Evolutionary conservation across 2,113 vertebrate species (phyloP), one percentile per base, ranked within the genome.

Genomic region (Ammospiza caudacuta): DNA sequence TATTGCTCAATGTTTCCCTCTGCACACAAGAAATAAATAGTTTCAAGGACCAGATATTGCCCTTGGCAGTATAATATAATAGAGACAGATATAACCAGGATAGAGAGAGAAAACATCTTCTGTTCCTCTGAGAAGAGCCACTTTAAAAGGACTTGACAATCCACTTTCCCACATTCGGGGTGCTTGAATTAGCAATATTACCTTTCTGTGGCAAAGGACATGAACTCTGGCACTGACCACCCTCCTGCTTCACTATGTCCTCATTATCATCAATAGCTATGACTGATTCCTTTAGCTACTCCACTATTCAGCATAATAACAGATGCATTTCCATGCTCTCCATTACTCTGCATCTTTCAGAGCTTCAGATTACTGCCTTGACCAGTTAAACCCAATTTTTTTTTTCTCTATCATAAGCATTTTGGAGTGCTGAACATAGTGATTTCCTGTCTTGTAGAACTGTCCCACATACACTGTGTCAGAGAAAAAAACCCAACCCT

Each of bases 11-110:
- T 73, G 43, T 86, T 94, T 90, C 52, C 66, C 29, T 88, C 73
- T 92, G 75, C 62, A 87, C 55, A 68, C 29, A 90, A 85, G 59
- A 83, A 94, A 93, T 59, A 88, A 78, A 93, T 61, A 94, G 59
- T 86, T 95, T 57, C 72, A 86, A 93, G 82, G 79, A 84, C 87
- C 83, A 83, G 69, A 94, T 74, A 94, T 47, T 78, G 83, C 93
- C 80, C 57, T 67, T 74, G 86, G 94, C 92, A 75, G 69, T 89
- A 44, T 78, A 90, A 89, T 89, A 59, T 69, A 96, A 97, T 88
- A 93, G 93, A 94, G 76, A 41, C 64, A 80, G 77, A 78, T 62
- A 83, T 31, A 88, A 90, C 61, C 44, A 75, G 55, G n/a, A 93
- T 68, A 95, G 94, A 83, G 41, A 88, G n/a, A 92, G 41, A 83